Base-by-base conservation (phyloP, 2,113 vertebrate species). In the Cepphus grylle region DNA sequence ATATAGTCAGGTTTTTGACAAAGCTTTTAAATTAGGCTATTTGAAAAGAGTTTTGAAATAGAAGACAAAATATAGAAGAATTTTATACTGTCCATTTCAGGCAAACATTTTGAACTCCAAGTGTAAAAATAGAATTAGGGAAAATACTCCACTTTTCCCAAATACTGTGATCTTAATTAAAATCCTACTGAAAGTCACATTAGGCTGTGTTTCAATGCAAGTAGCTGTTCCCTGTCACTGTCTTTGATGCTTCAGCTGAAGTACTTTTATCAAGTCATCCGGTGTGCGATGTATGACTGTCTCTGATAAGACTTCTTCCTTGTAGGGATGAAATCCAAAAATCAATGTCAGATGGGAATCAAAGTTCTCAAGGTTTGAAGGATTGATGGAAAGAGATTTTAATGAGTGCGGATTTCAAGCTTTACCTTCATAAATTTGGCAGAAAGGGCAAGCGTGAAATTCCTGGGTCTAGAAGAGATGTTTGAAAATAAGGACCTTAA, bases 301-400 rank as follows among this genome's bases (percentile, higher is more conserved):
- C 91, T 96, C 93, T 94, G 91, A 96, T 97, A 97, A 97, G 90
- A 74, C 88, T 97, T 83, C 62, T 96, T 84, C 67, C 76, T 97
- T 94, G 27, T 89, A 96, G 69, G 78, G 55, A 52, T 96, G 77
- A 96, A 98, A 97, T 97, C 89, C 66, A 27, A 96, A 97, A 97
- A 97, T 97, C 95, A 93, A 82, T 96, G 92, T 97, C 95, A 98
- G 94, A 97, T 96, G 81, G 69, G 97, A 98, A 97, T 98, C 95
- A 96, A 95, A 95, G 69, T 89, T 97, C 84, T 94, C 59, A 66
- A 90, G 88, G 56, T 97, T 94, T 97, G 86, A 88, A 58, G 77
- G 85, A 97, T 58, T 98, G 96, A 93, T 97, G 70, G 79, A 94
- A 93, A 80, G 58, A 78, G 76, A 94, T 97, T 93, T 96, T 97